Evolutionary conservation across 2,797 vertebrate genomes (phyloP).

Genomic region (Geotrypetes seraphini): DNA sequence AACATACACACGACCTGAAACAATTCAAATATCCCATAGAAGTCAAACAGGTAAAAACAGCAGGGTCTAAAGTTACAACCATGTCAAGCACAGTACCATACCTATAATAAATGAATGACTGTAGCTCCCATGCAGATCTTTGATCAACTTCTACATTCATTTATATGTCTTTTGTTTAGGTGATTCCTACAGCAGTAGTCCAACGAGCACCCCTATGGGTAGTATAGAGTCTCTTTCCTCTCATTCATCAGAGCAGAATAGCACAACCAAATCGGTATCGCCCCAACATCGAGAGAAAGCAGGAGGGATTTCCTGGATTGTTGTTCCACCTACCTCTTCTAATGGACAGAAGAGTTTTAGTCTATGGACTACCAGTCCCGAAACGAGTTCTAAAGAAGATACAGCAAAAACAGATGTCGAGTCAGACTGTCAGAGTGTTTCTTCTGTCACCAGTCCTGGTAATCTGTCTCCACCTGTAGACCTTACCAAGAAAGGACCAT

Average conservation of each 20-base stretch:
- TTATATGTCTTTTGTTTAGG: conserved; percentile 43
- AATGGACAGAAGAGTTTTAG: conserved; percentile 60
- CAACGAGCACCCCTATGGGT: conserved; percentile 89
- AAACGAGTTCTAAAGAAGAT: conserved; percentile 84
- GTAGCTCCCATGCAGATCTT: no score
- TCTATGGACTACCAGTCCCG: conserved; percentile 73
- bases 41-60: no score
- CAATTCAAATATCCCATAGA: no score
- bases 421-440: conserved; percentile 71
- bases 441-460: conserved; percentile 55
- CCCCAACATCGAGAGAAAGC: conserved; percentile 64
- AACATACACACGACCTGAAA: no score
- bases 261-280: conserved; percentile 56
- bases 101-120: no score
- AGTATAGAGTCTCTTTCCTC: conserved; percentile 94
- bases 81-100: no score
- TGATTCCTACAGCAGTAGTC: conserved; percentile 92
- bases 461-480: conserved; percentile 51
- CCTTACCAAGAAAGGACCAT: conserved; percentile 63
- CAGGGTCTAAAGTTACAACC: no score
- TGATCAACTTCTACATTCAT: no score
- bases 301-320: conserved; percentile 68
- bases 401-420: conserved; percentile 73
- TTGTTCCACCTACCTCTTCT: conserved; percentile 58
- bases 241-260: conserved; percentile 91